These are phyloP conservation scores for Trissolcus brochymenae DNA, from an alignment of 2,888 invertebrate genomes.

Conservation along the genomic window DNA sequence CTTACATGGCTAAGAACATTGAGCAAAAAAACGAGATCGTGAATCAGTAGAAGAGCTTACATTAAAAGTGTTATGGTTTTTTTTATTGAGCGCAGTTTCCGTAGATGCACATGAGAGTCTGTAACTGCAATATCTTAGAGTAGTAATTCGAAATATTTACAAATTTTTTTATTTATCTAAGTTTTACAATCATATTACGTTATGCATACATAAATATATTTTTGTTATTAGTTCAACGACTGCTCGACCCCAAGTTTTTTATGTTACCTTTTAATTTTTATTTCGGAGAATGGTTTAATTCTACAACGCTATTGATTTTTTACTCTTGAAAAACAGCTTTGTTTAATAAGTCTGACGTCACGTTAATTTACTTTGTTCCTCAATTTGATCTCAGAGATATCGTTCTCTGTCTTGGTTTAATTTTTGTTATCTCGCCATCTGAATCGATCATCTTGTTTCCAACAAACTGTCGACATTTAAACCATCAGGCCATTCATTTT, in stretches of 20 bases:
- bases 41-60: conserved; percentile 30
- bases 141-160: conserved; percentile 12
- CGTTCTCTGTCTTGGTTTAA: too few relatives aligned
- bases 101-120: too few relatives aligned
- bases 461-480: too few relatives aligned
- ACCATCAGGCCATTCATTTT: too few relatives aligned
- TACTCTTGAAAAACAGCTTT: too few relatives aligned
- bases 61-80: conserved; percentile 20
- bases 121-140: conserved; percentile 20
- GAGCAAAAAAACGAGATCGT: conserved; percentile 29
- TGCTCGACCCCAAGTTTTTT: neutral
- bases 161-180: conserved; percentile 36
- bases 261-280: conserved; percentile 4
- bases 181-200: conserved; percentile 33
- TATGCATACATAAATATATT: conserved; percentile 9
- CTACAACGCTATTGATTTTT: neutral
- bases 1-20: conserved; percentile 3
- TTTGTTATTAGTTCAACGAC: conserved; percentile 25
- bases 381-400: too few relatives aligned
- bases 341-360: too few relatives aligned
- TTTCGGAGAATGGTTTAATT: neutral
- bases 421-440: too few relatives aligned
- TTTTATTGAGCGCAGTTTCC: too few relatives aligned
- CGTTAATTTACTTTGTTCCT: too few relatives aligned
- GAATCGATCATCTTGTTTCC: too few relatives aligned